Percentiles rank a stretch among this genome's conserved stretches.
Evolutionary conservation across 2,113 vertebrate genomes (phyloP).

Genomic region (Nyctibius bracteatus): DNA sequence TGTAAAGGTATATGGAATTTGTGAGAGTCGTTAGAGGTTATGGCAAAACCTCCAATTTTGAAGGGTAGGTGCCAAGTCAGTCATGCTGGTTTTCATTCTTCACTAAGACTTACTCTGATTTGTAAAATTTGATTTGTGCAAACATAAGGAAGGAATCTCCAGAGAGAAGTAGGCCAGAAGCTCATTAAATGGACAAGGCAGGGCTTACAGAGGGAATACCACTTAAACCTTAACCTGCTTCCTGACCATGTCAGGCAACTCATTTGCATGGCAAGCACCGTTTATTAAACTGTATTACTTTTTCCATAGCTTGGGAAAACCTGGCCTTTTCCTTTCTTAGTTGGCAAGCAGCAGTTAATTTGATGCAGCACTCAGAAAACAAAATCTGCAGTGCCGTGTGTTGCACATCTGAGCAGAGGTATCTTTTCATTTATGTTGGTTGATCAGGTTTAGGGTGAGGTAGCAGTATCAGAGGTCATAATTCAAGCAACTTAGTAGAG

Average conservation of each 20-base stretch:
- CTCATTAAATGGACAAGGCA: neutral
- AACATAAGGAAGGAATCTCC: neutral
- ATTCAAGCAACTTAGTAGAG: neutral
- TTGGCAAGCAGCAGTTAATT: neutral
- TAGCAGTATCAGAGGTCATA: neutral
- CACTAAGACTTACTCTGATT: neutral
- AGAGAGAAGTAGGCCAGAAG: neutral
- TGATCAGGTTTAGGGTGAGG: neutral
- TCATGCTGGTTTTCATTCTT: neutral
- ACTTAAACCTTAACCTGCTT: neutral
- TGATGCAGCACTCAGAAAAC: neutral
- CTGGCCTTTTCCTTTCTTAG: neutral
- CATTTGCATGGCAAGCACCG: neutral
- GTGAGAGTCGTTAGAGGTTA: neutral
- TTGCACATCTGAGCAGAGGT: neutral
- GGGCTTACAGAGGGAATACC: neutral
- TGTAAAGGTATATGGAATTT: neutral
- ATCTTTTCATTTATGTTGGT: neutral
- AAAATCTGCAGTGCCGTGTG: neutral
- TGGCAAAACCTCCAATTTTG: neutral
- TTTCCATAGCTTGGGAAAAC: neutral
- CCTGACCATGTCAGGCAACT: neutral
- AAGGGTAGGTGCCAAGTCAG: neutral
- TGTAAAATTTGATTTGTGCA: neutral
- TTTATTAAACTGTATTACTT: neutral